Percentiles rank a stretch among this genome's conserved stretches.
Conservation (phyloP, 2,888 invertebrate species). For the Rhopalosiphum nymphaeae region DNA sequence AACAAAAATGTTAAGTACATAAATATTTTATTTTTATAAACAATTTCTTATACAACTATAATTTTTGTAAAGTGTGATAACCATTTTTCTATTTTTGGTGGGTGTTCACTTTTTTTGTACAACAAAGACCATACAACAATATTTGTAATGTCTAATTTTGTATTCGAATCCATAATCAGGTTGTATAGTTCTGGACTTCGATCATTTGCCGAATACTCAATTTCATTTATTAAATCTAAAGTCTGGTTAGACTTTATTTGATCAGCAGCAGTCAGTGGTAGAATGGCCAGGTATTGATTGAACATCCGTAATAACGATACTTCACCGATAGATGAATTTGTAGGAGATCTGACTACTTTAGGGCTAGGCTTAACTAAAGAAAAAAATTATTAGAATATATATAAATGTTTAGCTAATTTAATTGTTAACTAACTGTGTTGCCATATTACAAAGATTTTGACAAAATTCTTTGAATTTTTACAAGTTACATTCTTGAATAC, state of each 20-base stretch:
- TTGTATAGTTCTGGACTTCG: constrained; percentile 29
- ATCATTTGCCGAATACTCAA: not conserved
- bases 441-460: constrained; percentile 58
- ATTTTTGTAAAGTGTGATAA: constrained; percentile 9
- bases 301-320: constrained; percentile 29
- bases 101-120: constrained; percentile 29
- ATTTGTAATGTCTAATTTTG: constrained; percentile 27
- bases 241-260: constrained; percentile 28
- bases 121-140: constrained; percentile 51
- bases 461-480: not conserved
- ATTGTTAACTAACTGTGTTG: constrained; percentile 36
- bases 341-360: constrained; percentile 21
- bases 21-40: constrained; percentile 3
- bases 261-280: not conserved
- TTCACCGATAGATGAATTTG: constrained; percentile 21
- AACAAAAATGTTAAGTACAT: not conserved
- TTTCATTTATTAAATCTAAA: constrained; percentile 39
- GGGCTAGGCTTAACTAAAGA: constrained; percentile 36
- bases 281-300: not conserved
- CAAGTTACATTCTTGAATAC: constrained; percentile 34
- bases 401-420: not conserved
- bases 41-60: not conserved
- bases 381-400: not conserved
- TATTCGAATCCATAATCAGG: constrained; percentile 14
- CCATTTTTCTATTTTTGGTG: constrained; percentile 38